Conservation (phyloP, 2,888 invertebrate species). For the Agrotis puta region DNA sequence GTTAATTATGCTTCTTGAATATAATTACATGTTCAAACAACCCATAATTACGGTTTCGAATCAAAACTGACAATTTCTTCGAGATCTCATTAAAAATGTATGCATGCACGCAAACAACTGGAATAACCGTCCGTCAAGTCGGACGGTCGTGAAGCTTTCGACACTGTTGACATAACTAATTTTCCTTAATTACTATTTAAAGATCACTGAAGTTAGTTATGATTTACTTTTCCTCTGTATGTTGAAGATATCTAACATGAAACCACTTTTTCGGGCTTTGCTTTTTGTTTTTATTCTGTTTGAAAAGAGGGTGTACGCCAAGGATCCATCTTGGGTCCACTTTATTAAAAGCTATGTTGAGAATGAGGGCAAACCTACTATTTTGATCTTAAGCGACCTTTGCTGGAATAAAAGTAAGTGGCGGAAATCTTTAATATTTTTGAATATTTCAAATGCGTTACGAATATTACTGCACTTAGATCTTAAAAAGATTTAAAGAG, state of each 20-base stretch:
- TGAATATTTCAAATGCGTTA: no score
- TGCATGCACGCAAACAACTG: background rate
- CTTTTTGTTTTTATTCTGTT: conserved; percentile 45
- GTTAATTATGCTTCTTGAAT: conserved; percentile 34
- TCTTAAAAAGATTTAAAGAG: background rate
- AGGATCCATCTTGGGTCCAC: conserved; percentile 56
- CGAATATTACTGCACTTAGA: background rate
- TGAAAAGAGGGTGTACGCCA: conserved; percentile 53
- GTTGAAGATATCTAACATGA: conserved; percentile 14
- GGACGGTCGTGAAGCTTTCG: conserved; percentile 37
- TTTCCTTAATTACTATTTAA: conserved; percentile 1
- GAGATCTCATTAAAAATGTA: conserved; percentile 47
- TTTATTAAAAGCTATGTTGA: conserved; percentile 76
- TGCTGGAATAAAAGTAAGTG: conserved; percentile 80
- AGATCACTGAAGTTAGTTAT: conserved; percentile 1
- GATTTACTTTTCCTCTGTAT: background rate
- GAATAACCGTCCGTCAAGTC: background rate
- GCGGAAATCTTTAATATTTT: background rate
- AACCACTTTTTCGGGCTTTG: conserved; percentile 27
- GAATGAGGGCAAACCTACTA: conserved; percentile 79
- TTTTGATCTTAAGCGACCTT: conserved; percentile 67
- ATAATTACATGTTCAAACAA: conserved; percentile 34
- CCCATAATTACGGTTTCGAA: conserved; percentile 32
- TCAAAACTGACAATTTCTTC: conserved; percentile 26
- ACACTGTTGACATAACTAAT: conserved; percentile 43